Base-by-base conservation (phyloP, 2,113 vertebrate genomes). In the Conger conger region DNA sequence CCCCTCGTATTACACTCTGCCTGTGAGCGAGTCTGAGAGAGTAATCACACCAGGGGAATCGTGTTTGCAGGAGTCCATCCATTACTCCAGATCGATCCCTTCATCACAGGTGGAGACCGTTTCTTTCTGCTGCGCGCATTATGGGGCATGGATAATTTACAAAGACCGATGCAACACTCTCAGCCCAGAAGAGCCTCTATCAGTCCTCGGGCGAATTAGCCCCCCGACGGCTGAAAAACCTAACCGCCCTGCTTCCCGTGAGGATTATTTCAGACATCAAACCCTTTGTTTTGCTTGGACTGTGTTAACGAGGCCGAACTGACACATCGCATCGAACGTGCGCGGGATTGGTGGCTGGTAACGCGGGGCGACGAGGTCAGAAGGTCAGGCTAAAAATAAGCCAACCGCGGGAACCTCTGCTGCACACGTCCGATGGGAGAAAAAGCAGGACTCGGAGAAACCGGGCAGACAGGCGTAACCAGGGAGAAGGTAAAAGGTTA, bases 281-380 rank as follows among this genome's bases (percentile, higher is more conserved):
- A 68, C 15, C 9, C 6, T 33, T 33, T n/a, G 27, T 30, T 33
- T 73, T 73, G 54, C 77, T 86, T 83, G 78, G 79, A 82, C 13
- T n/a, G 80, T 80, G 85, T 84, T 88, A 86, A 88, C 85, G 84
- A 86, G 27, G 83, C 85, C 40, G 42, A n/a, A 60, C 80, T 76
- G 53, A 78, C 0, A 35, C 80, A 86, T 86, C 84, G 86, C 76
- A 50, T 60, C 35, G 20, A 9, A 17, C 27, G 53, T 68, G 18
- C 30, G 2, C 76, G 6, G 35, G 16, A 38, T 78, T 38, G 16
- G 30, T 0, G 37, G 27, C 79, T 80, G 80, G 35, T 81, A 33
- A 54, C 6, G n/a, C 30, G 54, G 40, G 42, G 50, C 20, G 79
- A 27, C 38, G 36, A 50, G 50, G 80, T 81, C 42, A 81, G 8